Evolutionary conservation across 2,797 vertebrate genomes (phyloP).

Genomic region (Anguilla obscura): DNA sequence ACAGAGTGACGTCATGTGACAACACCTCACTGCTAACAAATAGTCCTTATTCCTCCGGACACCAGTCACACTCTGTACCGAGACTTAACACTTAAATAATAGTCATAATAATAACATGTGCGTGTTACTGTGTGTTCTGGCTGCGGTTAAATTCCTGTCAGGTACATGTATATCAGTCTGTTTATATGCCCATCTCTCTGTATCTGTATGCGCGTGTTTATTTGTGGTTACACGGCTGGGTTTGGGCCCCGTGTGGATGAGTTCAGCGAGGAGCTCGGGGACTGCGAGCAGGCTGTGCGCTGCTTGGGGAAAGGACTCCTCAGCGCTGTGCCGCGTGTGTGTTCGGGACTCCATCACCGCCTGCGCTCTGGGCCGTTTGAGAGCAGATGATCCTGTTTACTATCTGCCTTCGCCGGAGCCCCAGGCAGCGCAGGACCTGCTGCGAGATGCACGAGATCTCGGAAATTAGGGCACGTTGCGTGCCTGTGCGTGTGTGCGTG

Average conservation of each 20-base stretch:
- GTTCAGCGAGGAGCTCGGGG: neutral
- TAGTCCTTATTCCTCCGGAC: neutral
- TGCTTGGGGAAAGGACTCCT: neutral
- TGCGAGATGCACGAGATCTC: conserved; percentile 5
- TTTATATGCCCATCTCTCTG: neutral
- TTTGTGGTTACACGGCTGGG: conserved; percentile 14
- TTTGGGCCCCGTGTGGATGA: neutral
- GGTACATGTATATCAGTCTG: neutral
- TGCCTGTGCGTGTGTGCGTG: neutral
- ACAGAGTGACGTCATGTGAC: conserved; percentile 38
- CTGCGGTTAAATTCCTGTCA: neutral
- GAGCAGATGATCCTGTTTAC: neutral
- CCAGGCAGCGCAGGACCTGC: neutral
- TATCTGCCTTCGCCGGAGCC: neutral
- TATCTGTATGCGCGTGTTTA: conserved; percentile 27
- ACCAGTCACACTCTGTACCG: neutral
- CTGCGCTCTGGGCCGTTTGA: neutral
- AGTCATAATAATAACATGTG: neutral
- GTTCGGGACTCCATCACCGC: neutral
- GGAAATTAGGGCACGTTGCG: neutral
- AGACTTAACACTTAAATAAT: neutral
- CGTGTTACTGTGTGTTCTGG: neutral
- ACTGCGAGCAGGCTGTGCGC: neutral
- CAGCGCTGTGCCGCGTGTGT: neutral
- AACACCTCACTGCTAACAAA: conserved; percentile 18